A percentile compares a stretch with the other conserved stretches of the same genome.
Conservation (phyloP, 1,140 invertebrate genomes). For the Ylistrum balloti region DNA sequence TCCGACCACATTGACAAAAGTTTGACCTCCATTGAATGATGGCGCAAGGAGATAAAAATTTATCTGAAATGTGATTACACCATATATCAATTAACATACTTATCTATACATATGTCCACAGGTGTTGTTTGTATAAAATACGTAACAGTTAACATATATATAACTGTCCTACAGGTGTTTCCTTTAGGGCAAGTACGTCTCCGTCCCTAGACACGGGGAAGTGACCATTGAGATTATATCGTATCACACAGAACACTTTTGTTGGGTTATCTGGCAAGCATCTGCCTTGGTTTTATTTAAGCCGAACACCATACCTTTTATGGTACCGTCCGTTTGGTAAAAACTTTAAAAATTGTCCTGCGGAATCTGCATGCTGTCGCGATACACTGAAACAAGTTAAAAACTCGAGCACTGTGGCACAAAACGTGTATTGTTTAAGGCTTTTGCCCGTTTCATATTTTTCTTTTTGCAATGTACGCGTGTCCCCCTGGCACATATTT, state of each 20-base stretch:
- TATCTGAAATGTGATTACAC: not conserved
- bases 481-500: too few species aligned
- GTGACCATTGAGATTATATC: conserved; percentile 2
- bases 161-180: not conserved
- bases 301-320: too few species aligned
- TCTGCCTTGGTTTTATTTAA: too few species aligned
- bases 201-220: not conserved
- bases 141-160: not conserved
- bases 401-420: too few species aligned
- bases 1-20: not conserved
- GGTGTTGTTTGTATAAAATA: not conserved
- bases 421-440: too few species aligned
- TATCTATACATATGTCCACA: not conserved
- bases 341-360: too few species aligned
- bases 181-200: conserved; percentile 1
- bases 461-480: too few species aligned
- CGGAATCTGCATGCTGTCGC: too few species aligned
- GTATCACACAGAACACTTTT: not conserved
- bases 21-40: not conserved
- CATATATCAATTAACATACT: not conserved
- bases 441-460: too few species aligned
- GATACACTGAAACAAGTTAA: too few species aligned
- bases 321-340: too few species aligned
- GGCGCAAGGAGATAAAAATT: not conserved
- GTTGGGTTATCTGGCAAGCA: too few species aligned